These are phyloP conservation scores for Ypsolopha sequella DNA, from an alignment of 2,888 invertebrate species.

Conservation along the genomic window DNA sequence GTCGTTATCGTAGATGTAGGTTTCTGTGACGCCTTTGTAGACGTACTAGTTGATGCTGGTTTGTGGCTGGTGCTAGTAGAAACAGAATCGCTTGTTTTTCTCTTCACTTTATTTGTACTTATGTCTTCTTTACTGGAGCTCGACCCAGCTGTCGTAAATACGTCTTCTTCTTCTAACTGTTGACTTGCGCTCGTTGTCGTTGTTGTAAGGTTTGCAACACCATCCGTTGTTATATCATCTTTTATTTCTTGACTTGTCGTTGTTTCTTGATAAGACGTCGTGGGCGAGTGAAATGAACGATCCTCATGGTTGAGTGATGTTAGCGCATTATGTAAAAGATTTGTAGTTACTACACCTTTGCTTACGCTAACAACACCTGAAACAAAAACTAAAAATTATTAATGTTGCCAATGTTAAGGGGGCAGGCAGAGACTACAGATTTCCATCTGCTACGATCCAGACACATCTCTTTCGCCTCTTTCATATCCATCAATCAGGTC, in stretches of 20 bases:
- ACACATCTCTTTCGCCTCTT: too few species aligned
- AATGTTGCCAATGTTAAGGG: too few species aligned
- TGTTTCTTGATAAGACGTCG: slow-evolving; percentile 17
- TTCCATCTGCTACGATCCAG: too few species aligned
- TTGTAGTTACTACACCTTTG: background rate
- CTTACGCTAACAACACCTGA: background rate
- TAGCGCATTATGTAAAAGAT: slow-evolving; percentile 23
- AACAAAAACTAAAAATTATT: background rate
- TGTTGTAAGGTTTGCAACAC: slow-evolving; percentile 17
- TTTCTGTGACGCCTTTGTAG: background rate
- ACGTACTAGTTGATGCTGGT: slow-evolving; percentile 1
- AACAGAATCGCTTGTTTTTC: slow-evolving; percentile 36
- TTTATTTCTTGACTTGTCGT: too few species aligned
- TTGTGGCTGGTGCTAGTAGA: slow-evolving; percentile 11
- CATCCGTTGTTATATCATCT: too few species aligned
- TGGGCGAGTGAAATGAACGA: slow-evolving; percentile 33
- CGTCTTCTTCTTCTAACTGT: too few species aligned
- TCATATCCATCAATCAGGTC: too few species aligned
- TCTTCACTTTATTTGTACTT: slow-evolving; percentile 43
- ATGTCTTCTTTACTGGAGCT: slow-evolving; percentile 22
- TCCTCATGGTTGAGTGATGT: slow-evolving; percentile 29
- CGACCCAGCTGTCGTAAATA: too few species aligned
- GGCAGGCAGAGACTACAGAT: too few species aligned
- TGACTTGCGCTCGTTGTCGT: slow-evolving; percentile 15
- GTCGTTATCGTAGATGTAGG: background rate